These are phyloP conservation scores for Eunapius fragilis DNA, from an alignment of 37 sponge, comb jelly and placozoan genomes.

Conservation along the genomic window DNA sequence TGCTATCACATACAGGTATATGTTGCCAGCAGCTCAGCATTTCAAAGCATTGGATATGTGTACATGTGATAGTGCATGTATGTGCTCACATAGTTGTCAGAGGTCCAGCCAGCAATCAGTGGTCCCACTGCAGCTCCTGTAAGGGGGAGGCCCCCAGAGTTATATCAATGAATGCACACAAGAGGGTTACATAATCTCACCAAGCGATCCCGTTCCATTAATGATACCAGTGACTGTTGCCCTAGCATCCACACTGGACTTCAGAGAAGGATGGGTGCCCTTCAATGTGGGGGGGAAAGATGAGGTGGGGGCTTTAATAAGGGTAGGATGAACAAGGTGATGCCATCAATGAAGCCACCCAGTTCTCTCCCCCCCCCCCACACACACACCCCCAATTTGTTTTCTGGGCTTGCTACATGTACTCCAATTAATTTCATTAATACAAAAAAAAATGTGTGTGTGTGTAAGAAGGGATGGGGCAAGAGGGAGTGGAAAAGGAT, in stretches of 20 bases:
- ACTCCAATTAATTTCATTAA: too few relatives aligned
- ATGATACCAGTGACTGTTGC: conserved; percentile 89
- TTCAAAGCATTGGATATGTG: neutral
- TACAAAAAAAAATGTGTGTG: too few relatives aligned
- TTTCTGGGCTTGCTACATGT: too few relatives aligned
- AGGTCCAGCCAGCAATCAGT: conserved; percentile 42
- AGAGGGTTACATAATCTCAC: neutral
- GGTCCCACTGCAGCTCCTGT: conserved; percentile 66
- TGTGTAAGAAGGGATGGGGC: too few relatives aligned
- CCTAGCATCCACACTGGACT: conserved; percentile 75
- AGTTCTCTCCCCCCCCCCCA: neutral
- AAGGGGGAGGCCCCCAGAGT: neutral
- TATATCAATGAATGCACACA: too few relatives aligned
- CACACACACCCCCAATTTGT: neutral
- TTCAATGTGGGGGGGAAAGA: too few relatives aligned
- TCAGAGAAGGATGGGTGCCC: conserved; percentile 72
- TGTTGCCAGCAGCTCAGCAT: neutral
- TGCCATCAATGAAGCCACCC: neutral
- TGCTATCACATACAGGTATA: neutral
- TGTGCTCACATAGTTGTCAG: conserved; percentile 11
- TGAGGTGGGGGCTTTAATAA: too few relatives aligned
- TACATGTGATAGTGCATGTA: neutral
- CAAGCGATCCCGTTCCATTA: conserved; percentile 85
- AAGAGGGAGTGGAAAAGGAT: too few relatives aligned
- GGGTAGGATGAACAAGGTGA: too few relatives aligned